phyloP scores from a whole-genome alignment of 2,797 vertebrate genomes.

The Crypturellus tataupa region DNA sequence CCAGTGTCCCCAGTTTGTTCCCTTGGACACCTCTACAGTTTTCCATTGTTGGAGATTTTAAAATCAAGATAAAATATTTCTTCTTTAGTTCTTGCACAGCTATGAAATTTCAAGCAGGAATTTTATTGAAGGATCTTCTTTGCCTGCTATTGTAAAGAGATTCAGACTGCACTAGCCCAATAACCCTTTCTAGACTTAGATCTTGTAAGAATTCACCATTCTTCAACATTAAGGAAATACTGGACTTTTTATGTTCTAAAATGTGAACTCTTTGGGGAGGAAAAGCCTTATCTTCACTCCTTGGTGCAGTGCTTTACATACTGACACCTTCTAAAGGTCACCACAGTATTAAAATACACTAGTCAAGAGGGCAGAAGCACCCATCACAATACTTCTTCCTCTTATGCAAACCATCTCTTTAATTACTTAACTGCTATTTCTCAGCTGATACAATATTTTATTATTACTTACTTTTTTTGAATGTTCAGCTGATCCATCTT shows the following conservation, averaged over 20 bases:
- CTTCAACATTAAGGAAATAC: constrained; percentile 36
- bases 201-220: constrained; percentile 13
- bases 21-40: not conserved
- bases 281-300: constrained; percentile 18
- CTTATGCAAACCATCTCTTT: constrained; percentile 25
- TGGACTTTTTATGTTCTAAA: not conserved
- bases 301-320: not conserved
- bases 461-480: constrained; percentile 49
- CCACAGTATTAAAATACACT: constrained; percentile 40
- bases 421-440: constrained; percentile 48
- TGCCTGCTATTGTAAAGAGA: not conserved
- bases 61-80: constrained; percentile 22
- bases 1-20: not conserved
- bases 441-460: constrained; percentile 46
- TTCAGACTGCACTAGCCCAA: constrained; percentile 8
- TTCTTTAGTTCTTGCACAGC: not conserved
- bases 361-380: constrained; percentile 5
- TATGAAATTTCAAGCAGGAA: constrained; percentile 23
- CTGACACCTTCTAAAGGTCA: constrained; percentile 28
- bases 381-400: constrained; percentile 25
- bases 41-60: not conserved
- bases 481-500: constrained; percentile 12
- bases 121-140: constrained; percentile 35
- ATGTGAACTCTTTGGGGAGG: constrained; percentile 8
- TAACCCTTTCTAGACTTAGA: constrained; percentile 16